Evolutionary conservation across 2,797 vertebrate genomes (phyloP).

Genomic region (Allobates femoralis): DNA sequence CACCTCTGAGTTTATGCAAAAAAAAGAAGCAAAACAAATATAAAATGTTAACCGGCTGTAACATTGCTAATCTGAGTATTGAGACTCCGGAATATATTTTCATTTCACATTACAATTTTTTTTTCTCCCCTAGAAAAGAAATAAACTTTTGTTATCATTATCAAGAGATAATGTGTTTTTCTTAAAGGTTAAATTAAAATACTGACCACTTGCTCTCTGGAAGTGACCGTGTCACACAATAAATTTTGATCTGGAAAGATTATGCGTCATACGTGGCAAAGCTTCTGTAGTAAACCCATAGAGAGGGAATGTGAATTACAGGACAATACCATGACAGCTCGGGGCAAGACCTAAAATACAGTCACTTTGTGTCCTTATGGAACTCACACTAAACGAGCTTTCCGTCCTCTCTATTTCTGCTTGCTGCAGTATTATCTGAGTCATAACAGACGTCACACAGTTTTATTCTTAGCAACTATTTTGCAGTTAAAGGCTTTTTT

Average conservation of each 20-base stretch:
- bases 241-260: not conserved
- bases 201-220: not conserved
- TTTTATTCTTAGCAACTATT: slow-evolving; percentile 26
- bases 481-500: not conserved
- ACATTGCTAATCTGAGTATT: not conserved
- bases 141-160: not conserved
- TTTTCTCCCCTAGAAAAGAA: not conserved
- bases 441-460: slow-evolving; percentile 4
- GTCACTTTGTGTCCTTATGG: slow-evolving; percentile 4
- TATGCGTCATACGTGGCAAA: not conserved
- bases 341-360: slow-evolving; percentile 16
- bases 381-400: not conserved
- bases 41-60: not conserved
- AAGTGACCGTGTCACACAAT: not conserved
- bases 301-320: not conserved
- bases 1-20: too few relatives aligned
- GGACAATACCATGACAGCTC: not conserved
- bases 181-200: not conserved
- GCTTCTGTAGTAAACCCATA: not conserved
- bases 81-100: not conserved
- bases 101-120: not conserved
- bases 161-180: not conserved
- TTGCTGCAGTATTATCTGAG: slow-evolving; percentile 9
- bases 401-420: not conserved
- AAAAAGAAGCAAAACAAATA: not conserved